Percentiles rank a stretch among this genome's conserved stretches.
Conservation (phyloP, 2,888 invertebrate species). For the Lasioglossum calceatum region DNA sequence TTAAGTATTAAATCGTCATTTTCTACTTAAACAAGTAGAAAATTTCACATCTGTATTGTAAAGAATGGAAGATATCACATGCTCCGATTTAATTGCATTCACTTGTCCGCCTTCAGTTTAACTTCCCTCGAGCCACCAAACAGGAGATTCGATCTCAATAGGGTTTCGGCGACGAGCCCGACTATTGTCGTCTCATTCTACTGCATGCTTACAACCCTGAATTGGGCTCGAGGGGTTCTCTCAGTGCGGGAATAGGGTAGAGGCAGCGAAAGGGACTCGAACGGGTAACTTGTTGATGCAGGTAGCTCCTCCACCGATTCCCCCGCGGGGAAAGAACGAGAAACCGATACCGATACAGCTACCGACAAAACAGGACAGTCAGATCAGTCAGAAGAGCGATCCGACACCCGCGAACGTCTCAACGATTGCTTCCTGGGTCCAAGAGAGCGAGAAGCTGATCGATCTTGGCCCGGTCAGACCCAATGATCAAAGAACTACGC, state of each 20-base stretch:
- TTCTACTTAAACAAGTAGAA: not conserved
- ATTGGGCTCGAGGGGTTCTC: not conserved
- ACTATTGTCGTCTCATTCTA: constrained; percentile 4
- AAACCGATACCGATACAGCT: constrained; percentile 76
- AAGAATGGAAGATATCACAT: not conserved
- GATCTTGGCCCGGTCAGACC: constrained; percentile 68
- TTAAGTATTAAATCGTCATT: not conserved
- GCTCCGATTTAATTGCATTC: not conserved
- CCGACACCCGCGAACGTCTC: constrained; percentile 81
- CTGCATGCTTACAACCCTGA: not conserved
- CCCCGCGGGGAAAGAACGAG: constrained; percentile 82
- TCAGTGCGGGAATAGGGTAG: not conserved
- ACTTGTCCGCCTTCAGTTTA: not conserved
- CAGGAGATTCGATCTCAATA: not conserved
- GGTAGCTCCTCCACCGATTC: constrained; percentile 84
- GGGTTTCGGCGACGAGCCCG: not conserved
- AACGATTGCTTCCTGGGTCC: constrained; percentile 39
- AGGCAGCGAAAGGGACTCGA: constrained; percentile 10
- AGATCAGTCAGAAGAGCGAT: constrained; percentile 73
- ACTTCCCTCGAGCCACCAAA: not conserved
- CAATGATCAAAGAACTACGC: constrained; percentile 15
- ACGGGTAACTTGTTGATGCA: constrained; percentile 60
- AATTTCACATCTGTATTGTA: not conserved
- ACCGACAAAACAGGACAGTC: constrained; percentile 50
- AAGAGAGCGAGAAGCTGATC: constrained; percentile 74